Evolutionary conservation across 2,888 invertebrate species (phyloP).

Genomic region (Xestia c-nigrum): DNA sequence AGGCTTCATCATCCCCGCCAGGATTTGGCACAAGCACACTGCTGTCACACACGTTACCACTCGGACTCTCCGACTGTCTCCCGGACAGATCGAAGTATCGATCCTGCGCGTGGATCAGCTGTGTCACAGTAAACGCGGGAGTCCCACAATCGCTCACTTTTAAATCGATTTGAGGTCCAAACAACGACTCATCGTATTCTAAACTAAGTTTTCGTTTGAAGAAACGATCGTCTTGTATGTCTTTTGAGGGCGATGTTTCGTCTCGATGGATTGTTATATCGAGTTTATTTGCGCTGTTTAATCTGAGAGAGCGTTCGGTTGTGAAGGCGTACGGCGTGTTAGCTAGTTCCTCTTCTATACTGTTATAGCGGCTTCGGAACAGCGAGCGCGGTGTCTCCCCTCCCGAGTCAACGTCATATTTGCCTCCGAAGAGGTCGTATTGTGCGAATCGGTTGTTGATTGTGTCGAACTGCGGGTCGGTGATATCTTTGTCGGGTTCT

Average conservation of each 20-base stretch:
- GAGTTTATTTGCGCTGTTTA: constrained; percentile 74
- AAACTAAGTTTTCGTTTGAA: constrained; percentile 75
- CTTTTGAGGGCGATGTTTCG: constrained; percentile 78
- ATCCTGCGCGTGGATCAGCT: constrained; percentile 87
- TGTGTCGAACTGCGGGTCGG: constrained; percentile 84
- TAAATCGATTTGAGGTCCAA: constrained; percentile 81
- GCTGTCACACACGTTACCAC: constrained; percentile 68
- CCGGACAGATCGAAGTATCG: constrained; percentile 85
- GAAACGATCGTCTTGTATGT: constrained; percentile 83
- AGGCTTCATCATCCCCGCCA: constrained; percentile 73
- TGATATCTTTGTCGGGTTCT: constrained; percentile 70
- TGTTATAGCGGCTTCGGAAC: constrained; percentile 88
- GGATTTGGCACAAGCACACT: constrained; percentile 76
- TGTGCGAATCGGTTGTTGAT: constrained; percentile 86
- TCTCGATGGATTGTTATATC: constrained; percentile 83
- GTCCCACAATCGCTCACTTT: constrained; percentile 72
- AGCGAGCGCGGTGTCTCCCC: constrained; percentile 81
- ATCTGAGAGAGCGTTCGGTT: constrained; percentile 77
- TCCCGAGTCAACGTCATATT: constrained; percentile 79
- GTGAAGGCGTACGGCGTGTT: constrained; percentile 90
- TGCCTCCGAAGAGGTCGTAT: constrained; percentile 86
- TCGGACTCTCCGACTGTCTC: constrained; percentile 68
- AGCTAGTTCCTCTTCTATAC: constrained; percentile 87
- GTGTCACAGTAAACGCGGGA: constrained; percentile 86
- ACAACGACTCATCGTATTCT: constrained; percentile 76